Percentiles rank a stretch among this genome's conserved stretches.
Conservation (phyloP, 2,888 invertebrate species). For the Apocheima hispidaria region DNA sequence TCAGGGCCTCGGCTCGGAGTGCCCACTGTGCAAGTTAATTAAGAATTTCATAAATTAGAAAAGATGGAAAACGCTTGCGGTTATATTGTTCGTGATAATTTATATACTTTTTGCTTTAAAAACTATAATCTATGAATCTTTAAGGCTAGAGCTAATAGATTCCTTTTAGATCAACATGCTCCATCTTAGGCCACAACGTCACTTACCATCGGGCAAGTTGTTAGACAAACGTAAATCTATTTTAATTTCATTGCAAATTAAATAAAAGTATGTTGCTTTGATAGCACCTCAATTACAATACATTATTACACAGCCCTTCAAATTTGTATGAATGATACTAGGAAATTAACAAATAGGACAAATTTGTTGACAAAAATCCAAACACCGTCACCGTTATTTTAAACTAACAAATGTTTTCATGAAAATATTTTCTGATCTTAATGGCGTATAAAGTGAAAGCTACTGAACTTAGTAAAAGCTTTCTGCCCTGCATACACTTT, state of each 20-base stretch:
- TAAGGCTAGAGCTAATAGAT: background rate
- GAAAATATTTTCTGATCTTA: background rate
- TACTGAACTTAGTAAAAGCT: background rate
- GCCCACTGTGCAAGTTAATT: constrained; percentile 19
- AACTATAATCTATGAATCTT: background rate
- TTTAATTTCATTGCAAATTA: too few species aligned
- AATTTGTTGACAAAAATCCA: too few species aligned
- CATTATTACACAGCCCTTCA: too few species aligned
- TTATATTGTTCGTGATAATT: background rate
- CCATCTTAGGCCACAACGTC: too few species aligned
- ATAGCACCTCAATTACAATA: too few species aligned
- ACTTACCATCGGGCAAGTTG: too few species aligned
- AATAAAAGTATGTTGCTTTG: too few species aligned
- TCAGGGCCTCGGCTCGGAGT: constrained; percentile 2
- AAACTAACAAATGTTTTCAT: background rate
- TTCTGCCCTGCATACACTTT: background rate
- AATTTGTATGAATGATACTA: too few species aligned
- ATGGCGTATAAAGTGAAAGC: background rate
- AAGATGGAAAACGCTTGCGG: constrained; percentile 1
- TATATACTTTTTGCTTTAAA: background rate
- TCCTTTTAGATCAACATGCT: too few species aligned
- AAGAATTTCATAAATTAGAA: constrained; percentile 23
- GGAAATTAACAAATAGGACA: too few species aligned
- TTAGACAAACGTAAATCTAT: too few species aligned
- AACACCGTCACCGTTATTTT: too few species aligned